Evolutionary conservation across 2,888 invertebrate genomes (phyloP), one percentile per base, ranked within the genome.

Genomic region (Caenorhabditis sp.): DNA sequence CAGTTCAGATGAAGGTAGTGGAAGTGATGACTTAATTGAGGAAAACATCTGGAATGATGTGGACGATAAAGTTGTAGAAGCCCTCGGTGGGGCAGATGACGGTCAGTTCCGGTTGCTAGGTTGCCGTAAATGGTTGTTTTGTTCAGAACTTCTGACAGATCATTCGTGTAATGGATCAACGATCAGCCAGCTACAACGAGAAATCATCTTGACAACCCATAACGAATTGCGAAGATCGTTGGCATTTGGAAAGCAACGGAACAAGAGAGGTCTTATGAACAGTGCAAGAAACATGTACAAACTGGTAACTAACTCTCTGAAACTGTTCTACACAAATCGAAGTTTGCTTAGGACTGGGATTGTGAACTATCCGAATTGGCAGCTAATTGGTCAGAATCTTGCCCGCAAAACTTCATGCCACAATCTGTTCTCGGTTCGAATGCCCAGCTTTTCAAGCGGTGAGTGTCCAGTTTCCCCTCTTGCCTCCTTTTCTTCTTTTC

Each of bases 241-340:
- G 71, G 83, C 85, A 28, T 71, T 53, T 64, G 85, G 85, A 18
- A 77, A 79, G 53, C 77, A 85, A 24, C 37, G 67, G 28, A 85
- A 85, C 58, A 69, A 77, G 35, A 58, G 72, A 55, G 83, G 85
- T 51, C 80, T 76, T 13, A 83, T 85, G 85, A 74, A 65, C 40
- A 80, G 69, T 50, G 85, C 82, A 20, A 70, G 82, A 56, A 85
- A 85, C 55, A 85, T 85, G 68, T 85, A 85, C 71, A 83, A 83
- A 80, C 61, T 85, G 71, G 83, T 85, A 68, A 60, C 61, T 50
- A 1, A 28, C 22, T 35, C n/a, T 5, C 11, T 6, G 32, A 32
- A 15, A 32, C 28, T 18, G 28, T 13, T 20, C 9, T 8, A 61
- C 5, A 26, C n/a, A 8, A 60, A 53, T 5, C 28, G 13, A 53